phyloP scores from a whole-genome alignment of 2,888 invertebrate species.

The Piscicola geometra region DNA sequence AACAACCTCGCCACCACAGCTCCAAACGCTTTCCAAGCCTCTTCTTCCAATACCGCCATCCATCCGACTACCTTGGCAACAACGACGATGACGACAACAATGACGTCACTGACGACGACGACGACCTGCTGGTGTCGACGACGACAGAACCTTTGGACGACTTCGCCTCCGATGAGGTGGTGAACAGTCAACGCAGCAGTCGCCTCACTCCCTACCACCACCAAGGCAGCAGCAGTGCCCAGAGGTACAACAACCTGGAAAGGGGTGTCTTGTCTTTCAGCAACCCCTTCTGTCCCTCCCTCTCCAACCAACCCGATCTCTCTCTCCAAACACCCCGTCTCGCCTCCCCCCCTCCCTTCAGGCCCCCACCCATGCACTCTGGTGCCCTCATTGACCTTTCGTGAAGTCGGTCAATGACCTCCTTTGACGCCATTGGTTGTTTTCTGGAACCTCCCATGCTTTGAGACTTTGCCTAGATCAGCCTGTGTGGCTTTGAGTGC shows the following conservation, averaged over 20 bases:
- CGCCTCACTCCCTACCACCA: neutral
- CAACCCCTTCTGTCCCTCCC: constrained; percentile 40
- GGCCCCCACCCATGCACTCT: too few species aligned
- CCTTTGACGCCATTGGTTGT: too few species aligned
- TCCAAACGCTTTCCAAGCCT: neutral
- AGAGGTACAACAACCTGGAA: constrained; percentile 19
- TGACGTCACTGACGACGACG: neutral
- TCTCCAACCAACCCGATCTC: constrained; percentile 30
- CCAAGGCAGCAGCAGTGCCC: constrained; percentile 40
- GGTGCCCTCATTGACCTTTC: too few species aligned
- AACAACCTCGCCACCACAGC: neutral
- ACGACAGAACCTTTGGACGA: neutral
- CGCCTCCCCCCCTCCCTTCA: neutral
- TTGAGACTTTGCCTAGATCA: too few species aligned
- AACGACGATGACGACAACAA: neutral
- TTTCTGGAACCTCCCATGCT: too few species aligned
- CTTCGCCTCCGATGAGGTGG: neutral
- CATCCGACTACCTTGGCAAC: neutral
- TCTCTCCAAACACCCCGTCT: constrained; percentile 22
- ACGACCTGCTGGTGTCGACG: neutral
- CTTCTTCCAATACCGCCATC: neutral
- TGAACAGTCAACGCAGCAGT: constrained; percentile 20
- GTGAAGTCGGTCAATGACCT: too few species aligned
- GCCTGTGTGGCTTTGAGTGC: too few species aligned
- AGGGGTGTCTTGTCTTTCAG: constrained; percentile 23